A percentile compares a stretch with the other conserved stretches of the same genome.
Evolutionary conservation across 92 coral and sea anemone genomes (phyloP).

Genomic region (Heliopora coerulea): DNA sequence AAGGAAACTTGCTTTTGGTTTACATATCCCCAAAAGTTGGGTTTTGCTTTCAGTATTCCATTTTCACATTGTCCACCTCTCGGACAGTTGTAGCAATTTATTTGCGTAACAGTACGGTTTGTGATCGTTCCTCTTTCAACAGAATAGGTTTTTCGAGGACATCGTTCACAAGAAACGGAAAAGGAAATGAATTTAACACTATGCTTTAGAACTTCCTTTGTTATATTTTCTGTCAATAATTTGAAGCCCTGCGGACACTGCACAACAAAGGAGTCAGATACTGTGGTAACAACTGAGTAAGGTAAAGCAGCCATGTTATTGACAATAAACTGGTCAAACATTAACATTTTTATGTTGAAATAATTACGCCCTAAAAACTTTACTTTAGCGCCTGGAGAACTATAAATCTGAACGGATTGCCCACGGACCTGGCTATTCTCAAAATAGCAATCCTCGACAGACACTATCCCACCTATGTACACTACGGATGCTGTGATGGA

Average conservation of each 20-base stretch:
- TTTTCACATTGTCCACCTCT: background rate
- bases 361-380: too few relatives aligned
- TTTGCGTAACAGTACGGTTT: background rate
- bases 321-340: too few relatives aligned
- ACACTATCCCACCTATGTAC: too few relatives aligned
- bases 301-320: too few relatives aligned
- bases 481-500: too few relatives aligned
- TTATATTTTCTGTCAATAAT: background rate
- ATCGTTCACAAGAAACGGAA: conserved; percentile 13
- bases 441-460: too few relatives aligned
- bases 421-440: too few relatives aligned
- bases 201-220: background rate
- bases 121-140: background rate
- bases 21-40: background rate
- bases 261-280: background rate
- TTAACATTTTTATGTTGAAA: too few relatives aligned
- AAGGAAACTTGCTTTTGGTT: background rate
- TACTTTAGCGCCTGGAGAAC: too few relatives aligned
- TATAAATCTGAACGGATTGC: too few relatives aligned
- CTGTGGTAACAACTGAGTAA: too few relatives aligned
- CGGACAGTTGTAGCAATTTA: background rate
- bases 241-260: conserved; percentile 16
- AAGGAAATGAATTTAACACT: background rate
- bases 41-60: conserved; percentile 6
- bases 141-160: conserved; percentile 21